A percentile compares a stretch with the other conserved stretches of the same genome.
phyloP scores from a whole-genome alignment of 2,888 invertebrate species.

The Ophion slaviceki region DNA sequence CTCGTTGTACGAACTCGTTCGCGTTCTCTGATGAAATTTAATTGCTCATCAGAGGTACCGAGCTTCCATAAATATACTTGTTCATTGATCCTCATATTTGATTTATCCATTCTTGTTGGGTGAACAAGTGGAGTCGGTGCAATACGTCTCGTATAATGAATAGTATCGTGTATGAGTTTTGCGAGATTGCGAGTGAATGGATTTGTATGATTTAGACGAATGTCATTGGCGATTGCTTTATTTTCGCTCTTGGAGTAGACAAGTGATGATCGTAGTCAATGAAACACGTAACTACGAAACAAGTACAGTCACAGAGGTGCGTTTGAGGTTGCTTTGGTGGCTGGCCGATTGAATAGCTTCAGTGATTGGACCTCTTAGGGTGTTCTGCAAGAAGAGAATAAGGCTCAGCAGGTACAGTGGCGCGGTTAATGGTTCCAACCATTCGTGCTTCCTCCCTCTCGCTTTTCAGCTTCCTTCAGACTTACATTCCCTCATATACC shows the following conservation, averaged over 20 bases:
- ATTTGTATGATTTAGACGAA: too few species aligned
- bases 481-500: constrained; percentile 10
- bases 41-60: neutral
- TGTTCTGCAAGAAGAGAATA: constrained; percentile 32
- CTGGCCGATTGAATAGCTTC: constrained; percentile 33
- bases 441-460: constrained; percentile 20
- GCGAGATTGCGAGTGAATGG: too few species aligned
- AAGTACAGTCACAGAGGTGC: neutral
- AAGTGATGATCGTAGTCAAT: neutral
- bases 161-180: too few species aligned
- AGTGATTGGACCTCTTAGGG: constrained; percentile 29
- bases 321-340: constrained; percentile 5
- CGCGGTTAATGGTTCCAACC: constrained; percentile 38
- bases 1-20: neutral
- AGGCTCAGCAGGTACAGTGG: constrained; percentile 37
- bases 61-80: neutral
- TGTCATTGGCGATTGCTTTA: too few species aligned
- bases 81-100: too few species aligned
- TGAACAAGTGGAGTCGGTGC: too few species aligned
- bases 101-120: too few species aligned
- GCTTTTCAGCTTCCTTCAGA: constrained; percentile 3
- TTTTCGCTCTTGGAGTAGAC: too few species aligned
- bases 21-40: neutral
- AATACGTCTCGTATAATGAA: too few species aligned
- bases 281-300: neutral